Percentiles rank a stretch among this genome's conserved stretches.
These are phyloP conservation scores for Ischnura elegans DNA, from an alignment of 2,888 invertebrate genomes.

Conservation along the genomic window DNA sequence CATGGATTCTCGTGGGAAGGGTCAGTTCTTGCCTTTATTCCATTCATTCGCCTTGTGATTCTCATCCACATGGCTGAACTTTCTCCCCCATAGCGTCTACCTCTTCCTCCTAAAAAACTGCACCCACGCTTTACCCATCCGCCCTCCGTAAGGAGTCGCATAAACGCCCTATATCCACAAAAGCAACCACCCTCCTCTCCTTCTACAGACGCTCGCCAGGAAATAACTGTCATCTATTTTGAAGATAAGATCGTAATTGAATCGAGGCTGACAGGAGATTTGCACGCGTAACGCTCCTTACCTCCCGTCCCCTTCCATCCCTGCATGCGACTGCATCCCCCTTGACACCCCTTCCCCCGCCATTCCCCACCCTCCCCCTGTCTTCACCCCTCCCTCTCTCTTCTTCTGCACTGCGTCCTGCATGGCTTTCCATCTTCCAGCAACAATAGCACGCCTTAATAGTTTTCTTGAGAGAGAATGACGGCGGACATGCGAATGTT, in stretches of 20 bases:
- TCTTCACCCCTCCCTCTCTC: neutral
- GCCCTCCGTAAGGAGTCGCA: neutral
- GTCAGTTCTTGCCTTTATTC: neutral
- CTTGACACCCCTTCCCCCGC: neutral
- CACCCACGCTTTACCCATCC: neutral
- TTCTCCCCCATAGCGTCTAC: neutral
- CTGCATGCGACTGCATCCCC: neutral
- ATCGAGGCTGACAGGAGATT: constrained; percentile 79
- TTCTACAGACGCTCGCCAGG: constrained; percentile 72
- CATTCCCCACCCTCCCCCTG: neutral
- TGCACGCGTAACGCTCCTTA: constrained; percentile 75
- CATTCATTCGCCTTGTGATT: neutral
- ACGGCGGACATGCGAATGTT: too few relatives aligned
- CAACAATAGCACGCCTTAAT: too few relatives aligned
- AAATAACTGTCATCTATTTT: constrained; percentile 80
- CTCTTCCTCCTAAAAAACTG: neutral
- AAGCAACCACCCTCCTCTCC: constrained; percentile 60
- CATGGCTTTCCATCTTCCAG: neutral
- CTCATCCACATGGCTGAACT: neutral
- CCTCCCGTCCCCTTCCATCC: neutral
- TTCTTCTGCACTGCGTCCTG: neutral
- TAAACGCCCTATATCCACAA: constrained; percentile 58
- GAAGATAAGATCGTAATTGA: constrained; percentile 80
- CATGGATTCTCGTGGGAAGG: too few relatives aligned
- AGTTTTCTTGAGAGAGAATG: too few relatives aligned